Evolutionary conservation across 2,113 vertebrate genomes (phyloP).

Genomic region (Carettochelys insculpta): DNA sequence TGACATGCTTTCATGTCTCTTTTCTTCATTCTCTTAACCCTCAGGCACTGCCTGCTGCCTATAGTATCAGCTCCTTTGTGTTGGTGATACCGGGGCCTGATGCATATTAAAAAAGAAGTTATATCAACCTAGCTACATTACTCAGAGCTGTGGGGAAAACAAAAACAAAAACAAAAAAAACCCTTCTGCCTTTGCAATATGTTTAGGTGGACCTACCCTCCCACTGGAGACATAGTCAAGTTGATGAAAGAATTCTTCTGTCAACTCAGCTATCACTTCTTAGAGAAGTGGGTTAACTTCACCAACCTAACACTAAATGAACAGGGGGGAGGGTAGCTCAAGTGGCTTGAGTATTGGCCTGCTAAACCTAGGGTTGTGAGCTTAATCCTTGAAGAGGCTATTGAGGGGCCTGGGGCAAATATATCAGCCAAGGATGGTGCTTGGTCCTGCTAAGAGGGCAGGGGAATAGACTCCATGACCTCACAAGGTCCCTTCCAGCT

Average conservation of each 20-base stretch:
- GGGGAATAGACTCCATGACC: no score
- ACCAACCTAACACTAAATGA: no score
- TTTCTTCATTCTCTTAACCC: neutral
- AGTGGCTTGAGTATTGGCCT: no score
- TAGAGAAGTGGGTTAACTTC: neutral
- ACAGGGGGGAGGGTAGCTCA: no score
- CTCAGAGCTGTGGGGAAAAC: neutral
- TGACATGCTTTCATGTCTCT: rapidly evolving
- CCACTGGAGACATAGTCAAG: neutral
- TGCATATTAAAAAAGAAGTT: neutral
- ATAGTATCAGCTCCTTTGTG: neutral
- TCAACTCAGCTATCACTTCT: neutral
- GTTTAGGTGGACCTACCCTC: neutral
- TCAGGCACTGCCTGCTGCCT: neutral
- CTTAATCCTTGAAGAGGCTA: no score
- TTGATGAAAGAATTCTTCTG: neutral
- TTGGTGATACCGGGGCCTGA: rapidly evolving
- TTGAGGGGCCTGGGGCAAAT: no score
- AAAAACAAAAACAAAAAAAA: no score
- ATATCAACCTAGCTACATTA: neutral
- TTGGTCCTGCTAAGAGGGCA: no score
- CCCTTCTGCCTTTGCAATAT: neutral
- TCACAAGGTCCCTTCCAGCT: no score
- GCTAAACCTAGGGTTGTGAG: no score
- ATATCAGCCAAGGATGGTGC: no score